Evolutionary conservation across 2,888 invertebrate species (phyloP).

Genomic region (Synanthedon formicaeformis): DNA sequence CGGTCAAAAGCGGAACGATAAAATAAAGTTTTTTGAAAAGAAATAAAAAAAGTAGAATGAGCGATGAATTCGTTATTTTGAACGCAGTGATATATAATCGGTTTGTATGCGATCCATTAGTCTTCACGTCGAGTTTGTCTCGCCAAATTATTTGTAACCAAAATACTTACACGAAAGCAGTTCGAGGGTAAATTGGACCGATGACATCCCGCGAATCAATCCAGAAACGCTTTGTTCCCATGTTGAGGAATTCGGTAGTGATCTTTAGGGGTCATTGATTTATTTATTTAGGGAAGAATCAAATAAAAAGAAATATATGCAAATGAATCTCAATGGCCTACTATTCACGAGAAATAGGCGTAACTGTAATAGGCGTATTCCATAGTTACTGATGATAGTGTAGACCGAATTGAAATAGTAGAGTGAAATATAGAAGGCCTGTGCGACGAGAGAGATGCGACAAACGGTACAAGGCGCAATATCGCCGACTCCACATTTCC

Average conservation of each 20-base stretch:
- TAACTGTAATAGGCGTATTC: too few species aligned
- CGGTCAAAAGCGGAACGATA: slow-evolving; percentile 7
- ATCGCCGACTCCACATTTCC: slow-evolving; percentile 31
- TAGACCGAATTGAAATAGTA: neutral
- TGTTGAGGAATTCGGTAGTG: slow-evolving; percentile 2
- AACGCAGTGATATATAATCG: slow-evolving; percentile 32
- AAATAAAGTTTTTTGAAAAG: slow-evolving; percentile 17
- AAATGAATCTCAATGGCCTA: too few species aligned
- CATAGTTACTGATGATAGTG: too few species aligned
- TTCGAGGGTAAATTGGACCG: slow-evolving; percentile 1
- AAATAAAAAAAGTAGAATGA: slow-evolving; percentile 23
- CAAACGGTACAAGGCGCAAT: slow-evolving; percentile 14
- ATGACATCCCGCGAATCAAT: slow-evolving; percentile 9
- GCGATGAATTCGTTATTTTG: slow-evolving; percentile 31
- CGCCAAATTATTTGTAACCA: slow-evolving; percentile 30
- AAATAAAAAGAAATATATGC: too few species aligned
- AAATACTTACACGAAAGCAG: slow-evolving; percentile 16
- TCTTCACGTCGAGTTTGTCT: slow-evolving; percentile 32
- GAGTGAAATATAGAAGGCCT: slow-evolving; percentile 3
- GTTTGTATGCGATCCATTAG: slow-evolving; percentile 33
- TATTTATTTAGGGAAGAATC: neutral
- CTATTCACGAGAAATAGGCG: too few species aligned
- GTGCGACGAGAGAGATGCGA: neutral
- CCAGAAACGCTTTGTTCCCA: neutral
- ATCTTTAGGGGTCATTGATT: neutral